Evolutionary conservation across 2,888 invertebrate species (phyloP), one percentile per base, ranked within the genome.

Genomic region (Mechanitis mazaeus): DNA sequence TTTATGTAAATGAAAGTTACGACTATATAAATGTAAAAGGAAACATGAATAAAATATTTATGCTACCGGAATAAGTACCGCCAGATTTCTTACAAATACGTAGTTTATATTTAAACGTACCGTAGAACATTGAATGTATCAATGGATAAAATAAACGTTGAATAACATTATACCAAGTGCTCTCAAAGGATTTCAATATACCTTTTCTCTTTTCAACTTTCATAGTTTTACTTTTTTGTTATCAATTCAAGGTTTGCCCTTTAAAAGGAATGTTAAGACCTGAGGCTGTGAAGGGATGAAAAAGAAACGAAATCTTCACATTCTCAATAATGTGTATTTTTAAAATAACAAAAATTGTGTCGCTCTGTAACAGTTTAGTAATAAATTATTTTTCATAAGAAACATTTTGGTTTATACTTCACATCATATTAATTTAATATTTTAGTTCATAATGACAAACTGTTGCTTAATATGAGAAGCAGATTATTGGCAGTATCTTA

Each of bases 141-240:
- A 50, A 50, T 50, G 68, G 55, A 55, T 58, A 55, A 83, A 82
- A 84, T 83, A 83, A 76, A 79, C 79, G 78, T 75, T 66, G 78
- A 79, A 81, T 81, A 79, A 76, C 77, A 81, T 84, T 82, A 83
- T 77, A 71, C 78, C 64, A 71, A 80, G 78, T 76, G 77, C 78
- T 78, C 79, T 78, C 71, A 79, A 80, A 77, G 77, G 79, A 79
- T 81, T 83, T 82, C 78, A 77, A 79, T 75, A 75, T 70, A 64
- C 68, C 71, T 71, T 70, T 74, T 75, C 71, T 63, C 60, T 69
- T 64, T 68, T 63, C 67, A 69, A 66, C 66, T 64, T 64, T 50
- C 58, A 54, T 63, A 59, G 56, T 59, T 68, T 61, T 61, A 62
- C 59, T 60, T 20, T 62, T 63, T 62, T 53, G 64, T 64, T 68